Base-by-base conservation (phyloP, 1,140 invertebrate species). In the Sarcophaga bullata region DNA sequence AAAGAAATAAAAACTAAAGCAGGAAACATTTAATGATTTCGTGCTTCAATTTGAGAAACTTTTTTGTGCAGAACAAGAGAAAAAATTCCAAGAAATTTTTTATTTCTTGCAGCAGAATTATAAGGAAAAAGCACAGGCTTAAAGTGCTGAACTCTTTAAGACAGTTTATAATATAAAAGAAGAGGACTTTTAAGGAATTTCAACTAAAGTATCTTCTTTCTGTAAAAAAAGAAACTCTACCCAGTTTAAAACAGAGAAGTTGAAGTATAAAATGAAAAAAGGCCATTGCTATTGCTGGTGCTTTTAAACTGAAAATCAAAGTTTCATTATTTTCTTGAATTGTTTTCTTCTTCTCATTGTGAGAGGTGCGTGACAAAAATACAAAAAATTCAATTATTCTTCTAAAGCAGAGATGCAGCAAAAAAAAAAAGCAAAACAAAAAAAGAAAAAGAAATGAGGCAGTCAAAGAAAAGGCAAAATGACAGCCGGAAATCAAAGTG, bases 21-120 rank as follows among this genome's bases (percentile, higher is more conserved):
- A 37, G 19, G 62, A 68, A 19, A n/a, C 62, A 68, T 68, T 68
- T 68, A 68, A 68, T 68, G 17, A 25, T 68, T 68, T 19, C 62
- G 54, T 58, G 54, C 54, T 58, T 58, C 54, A 58, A 58, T 58
- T 58, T 58, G 54, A 58, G 8, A 3, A 58, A 58, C 54, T 58
- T 58, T 58, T n/a, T 7, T 15, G 13, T 9, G 52, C 10, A 54
- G 52, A 13, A 15, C 52, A 54, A 58, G n/a, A 58, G 54, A 58
- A 58, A 58, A 37, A 37, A 37, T 37, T 37, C 50, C 13, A 52
- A 52, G 6, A 52, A 13, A 10, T 8, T 50, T 58, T 11, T 58
- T 58, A 6, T 58, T 11, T 58, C 6, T 6, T 15, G 13, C 52
- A 10, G 15, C 6, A 1, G 4, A 58, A 58, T n/a, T 58, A 0